These are phyloP conservation scores for Neotoma lepida DNA, from an alignment of 2,113 vertebrate genomes.

Conservation along the genomic window DNA sequence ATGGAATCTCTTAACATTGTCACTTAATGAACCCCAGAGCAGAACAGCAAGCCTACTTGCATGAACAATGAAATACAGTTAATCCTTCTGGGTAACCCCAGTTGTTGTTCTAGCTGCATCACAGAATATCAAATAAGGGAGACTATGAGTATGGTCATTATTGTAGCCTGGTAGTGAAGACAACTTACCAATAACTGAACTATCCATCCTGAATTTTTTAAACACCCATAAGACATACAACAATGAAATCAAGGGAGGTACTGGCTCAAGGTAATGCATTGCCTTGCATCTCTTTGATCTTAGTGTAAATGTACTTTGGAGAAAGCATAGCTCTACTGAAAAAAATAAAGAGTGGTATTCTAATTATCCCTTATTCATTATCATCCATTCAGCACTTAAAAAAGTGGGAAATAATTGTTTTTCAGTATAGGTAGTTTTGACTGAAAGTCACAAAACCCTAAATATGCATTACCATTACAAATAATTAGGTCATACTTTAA, in stretches of 20 bases:
- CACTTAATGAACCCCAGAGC: background rate
- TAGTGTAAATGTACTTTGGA: slow-evolving; percentile 10
- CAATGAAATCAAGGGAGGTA: background rate
- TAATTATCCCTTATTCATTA: background rate
- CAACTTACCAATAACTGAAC: background rate
- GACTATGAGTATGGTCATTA: background rate
- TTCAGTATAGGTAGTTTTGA: background rate
- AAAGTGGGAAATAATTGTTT: background rate
- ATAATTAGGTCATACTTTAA: background rate
- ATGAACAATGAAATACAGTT: slow-evolving; percentile 37
- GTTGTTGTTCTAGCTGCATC: background rate
- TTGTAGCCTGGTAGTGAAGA: background rate
- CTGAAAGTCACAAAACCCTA: background rate
- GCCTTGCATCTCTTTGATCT: background rate
- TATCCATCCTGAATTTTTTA: background rate
- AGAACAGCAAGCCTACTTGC: background rate
- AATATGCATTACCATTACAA: background rate
- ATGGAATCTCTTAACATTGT: slow-evolving; percentile 19
- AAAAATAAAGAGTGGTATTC: background rate
- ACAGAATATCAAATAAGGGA: background rate
- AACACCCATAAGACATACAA: background rate
- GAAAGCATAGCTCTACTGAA: background rate
- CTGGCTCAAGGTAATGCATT: background rate
- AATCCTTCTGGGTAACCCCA: slow-evolving; percentile 37
- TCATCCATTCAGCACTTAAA: background rate